Percentiles rank a stretch among this genome's conserved stretches.
Evolutionary conservation across 2,888 invertebrate genomes (phyloP).

Genomic region (Nephrotoma guestfalica): DNA sequence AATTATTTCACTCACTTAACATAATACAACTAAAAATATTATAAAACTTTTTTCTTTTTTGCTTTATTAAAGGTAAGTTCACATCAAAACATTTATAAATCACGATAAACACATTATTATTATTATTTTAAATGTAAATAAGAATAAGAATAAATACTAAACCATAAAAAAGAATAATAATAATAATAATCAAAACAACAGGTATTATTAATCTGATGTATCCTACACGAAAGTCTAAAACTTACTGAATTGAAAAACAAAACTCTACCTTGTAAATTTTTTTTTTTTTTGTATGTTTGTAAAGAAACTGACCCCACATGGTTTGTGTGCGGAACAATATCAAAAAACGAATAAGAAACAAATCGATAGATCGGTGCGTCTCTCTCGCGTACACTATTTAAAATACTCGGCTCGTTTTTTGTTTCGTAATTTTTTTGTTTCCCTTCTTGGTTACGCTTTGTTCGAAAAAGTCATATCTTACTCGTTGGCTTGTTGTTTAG

Average conservation of each 20-base stretch:
- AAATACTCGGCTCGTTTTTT: not conserved
- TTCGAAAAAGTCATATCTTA: not conserved
- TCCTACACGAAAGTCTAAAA: constrained; percentile 3
- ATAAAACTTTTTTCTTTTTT: not conserved
- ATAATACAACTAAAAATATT: not conserved
- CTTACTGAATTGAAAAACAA: constrained; percentile 5
- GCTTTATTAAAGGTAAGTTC: not conserved
- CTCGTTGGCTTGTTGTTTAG: not conserved
- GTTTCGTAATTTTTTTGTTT: not conserved
- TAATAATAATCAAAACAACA: constrained; percentile 2
- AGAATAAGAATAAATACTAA: not conserved
- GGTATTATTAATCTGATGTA: not conserved
- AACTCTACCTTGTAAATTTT: constrained; percentile 4
- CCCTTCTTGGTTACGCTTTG: not conserved
- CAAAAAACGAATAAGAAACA: not conserved
- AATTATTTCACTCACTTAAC: not conserved
- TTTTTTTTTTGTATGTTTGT: not conserved
- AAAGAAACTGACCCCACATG: constrained; percentile 3
- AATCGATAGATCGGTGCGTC: not conserved
- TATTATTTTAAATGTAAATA: not conserved
- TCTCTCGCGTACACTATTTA: not conserved
- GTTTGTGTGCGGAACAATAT: not conserved
- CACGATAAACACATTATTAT: not conserved
- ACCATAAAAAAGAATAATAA: not conserved
- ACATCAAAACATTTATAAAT: not conserved